Evolutionary conservation across 2,797 vertebrate species (phyloP).

Genomic region (Pyrrhura leucotis): DNA sequence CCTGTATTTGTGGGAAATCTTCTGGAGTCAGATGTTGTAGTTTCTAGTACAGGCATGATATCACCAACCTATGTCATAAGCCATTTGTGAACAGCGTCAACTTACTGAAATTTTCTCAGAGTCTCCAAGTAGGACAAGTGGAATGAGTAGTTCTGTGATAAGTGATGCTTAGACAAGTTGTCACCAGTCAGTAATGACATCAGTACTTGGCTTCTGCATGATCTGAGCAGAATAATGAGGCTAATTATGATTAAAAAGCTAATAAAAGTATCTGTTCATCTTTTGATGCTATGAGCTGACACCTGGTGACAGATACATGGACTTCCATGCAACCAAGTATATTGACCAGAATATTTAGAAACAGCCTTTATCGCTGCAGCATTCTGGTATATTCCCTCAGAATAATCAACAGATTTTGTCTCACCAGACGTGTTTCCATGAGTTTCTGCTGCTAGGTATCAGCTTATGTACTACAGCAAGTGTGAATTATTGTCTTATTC

Average conservation of each 20-base stretch:
- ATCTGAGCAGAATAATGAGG: not conserved
- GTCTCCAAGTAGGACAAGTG: not conserved
- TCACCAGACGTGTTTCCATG: rapidly evolving
- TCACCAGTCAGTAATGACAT: not conserved
- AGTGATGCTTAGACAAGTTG: not conserved
- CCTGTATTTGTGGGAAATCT: not conserved
- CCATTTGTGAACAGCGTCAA: not conserved
- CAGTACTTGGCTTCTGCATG: not conserved
- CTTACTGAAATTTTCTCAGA: not conserved
- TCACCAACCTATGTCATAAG: not conserved
- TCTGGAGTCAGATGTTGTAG: not conserved
- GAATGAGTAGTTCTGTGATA: not conserved
- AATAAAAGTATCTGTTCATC: not conserved
- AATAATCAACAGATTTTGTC: not conserved
- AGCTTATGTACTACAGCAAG: not conserved
- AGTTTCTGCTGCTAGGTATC: not conserved
- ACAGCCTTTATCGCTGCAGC: not conserved
- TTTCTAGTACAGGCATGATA: not conserved
- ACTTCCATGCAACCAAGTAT: not conserved
- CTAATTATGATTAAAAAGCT: not conserved
- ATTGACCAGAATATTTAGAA: not conserved
- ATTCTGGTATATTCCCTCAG: not conserved
- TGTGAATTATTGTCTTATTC: not conserved
- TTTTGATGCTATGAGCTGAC: not conserved
- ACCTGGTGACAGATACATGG: not conserved